phyloP scores from a whole-genome alignment of 2,797 vertebrate species.

The Coendou prehensilis region DNA sequence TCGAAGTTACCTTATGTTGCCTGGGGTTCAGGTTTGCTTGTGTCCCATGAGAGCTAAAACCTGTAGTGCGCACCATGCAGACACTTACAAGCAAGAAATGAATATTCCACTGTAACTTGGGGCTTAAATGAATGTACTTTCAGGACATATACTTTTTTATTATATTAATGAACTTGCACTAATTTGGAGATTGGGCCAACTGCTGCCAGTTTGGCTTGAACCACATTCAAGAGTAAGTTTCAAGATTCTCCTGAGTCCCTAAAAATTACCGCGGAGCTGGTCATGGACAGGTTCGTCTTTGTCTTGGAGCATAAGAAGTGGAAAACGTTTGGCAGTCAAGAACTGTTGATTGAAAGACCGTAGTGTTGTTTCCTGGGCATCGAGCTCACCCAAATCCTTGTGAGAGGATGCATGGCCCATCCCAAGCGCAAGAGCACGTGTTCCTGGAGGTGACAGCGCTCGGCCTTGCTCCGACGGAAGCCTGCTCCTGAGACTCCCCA shows the following conservation, averaged over 20 bases:
- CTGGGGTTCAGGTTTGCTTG: slow-evolving; percentile 76
- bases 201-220: slow-evolving; percentile 81
- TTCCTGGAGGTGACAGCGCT: slow-evolving; percentile 74
- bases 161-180: slow-evolving; percentile 67
- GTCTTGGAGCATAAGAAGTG: slow-evolving; percentile 77
- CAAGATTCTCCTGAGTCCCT: slow-evolving; percentile 73
- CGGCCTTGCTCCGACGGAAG: slow-evolving; percentile 74
- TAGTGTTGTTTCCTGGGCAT: slow-evolving; percentile 80
- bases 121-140: slow-evolving; percentile 85
- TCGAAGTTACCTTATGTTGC: slow-evolving; percentile 76
- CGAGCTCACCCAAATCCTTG: slow-evolving; percentile 81
- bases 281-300: slow-evolving; percentile 70
- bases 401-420: slow-evolving; percentile 76
- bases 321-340: slow-evolving; percentile 78
- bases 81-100: slow-evolving; percentile 86
- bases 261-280: slow-evolving; percentile 75
- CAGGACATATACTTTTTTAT: slow-evolving; percentile 72
- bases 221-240: slow-evolving; percentile 72
- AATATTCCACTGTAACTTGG: slow-evolving; percentile 83
- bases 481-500: slow-evolving; percentile 76
- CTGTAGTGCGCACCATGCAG: slow-evolving; percentile 86
- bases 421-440: slow-evolving; percentile 53
- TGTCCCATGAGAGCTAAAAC: slow-evolving; percentile 81
- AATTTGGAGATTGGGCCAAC: slow-evolving; percentile 84
- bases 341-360: slow-evolving; percentile 81